A percentile compares a stretch with the other conserved stretches of the same genome.
Evolutionary conservation across 2,888 invertebrate species (phyloP).

Genomic region (Andrena bicolor): DNA sequence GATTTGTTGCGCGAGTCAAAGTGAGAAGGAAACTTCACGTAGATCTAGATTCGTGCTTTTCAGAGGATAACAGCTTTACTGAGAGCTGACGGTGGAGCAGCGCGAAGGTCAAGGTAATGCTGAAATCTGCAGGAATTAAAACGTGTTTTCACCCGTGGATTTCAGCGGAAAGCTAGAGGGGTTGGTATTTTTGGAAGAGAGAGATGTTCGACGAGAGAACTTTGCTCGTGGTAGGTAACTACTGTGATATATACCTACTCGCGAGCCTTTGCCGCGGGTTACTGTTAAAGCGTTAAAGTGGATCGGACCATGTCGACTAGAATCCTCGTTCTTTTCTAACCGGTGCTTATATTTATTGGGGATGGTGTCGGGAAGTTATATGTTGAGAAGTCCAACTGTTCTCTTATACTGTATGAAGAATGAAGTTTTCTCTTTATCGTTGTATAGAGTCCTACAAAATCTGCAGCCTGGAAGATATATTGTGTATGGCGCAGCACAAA

Average conservation of each 20-base stretch:
- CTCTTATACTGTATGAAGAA: background rate
- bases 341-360: background rate
- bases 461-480: conserved; percentile 67
- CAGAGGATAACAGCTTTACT: background rate
- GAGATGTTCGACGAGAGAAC: background rate
- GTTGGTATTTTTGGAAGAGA: conserved; percentile 6
- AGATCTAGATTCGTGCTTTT: background rate
- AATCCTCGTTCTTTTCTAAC: background rate
- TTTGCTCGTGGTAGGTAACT: too few relatives aligned
- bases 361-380: background rate
- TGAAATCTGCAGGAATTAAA: background rate
- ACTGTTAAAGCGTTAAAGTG: conserved; percentile 56
- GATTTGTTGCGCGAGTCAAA: background rate
- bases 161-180: background rate
- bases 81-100: background rate
- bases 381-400: background rate
- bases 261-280: conserved; percentile 53
- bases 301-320: background rate
- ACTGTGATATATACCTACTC: conserved; percentile 36
- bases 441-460: conserved; percentile 64
- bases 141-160: background rate
- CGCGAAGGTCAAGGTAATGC: background rate
- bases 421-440: background rate
- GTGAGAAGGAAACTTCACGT: background rate
- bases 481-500: conserved; percentile 66